Evolutionary conservation across 2,797 vertebrate genomes (phyloP), one percentile per base, ranked within the genome.

Genomic region (Liparis tanakae): DNA sequence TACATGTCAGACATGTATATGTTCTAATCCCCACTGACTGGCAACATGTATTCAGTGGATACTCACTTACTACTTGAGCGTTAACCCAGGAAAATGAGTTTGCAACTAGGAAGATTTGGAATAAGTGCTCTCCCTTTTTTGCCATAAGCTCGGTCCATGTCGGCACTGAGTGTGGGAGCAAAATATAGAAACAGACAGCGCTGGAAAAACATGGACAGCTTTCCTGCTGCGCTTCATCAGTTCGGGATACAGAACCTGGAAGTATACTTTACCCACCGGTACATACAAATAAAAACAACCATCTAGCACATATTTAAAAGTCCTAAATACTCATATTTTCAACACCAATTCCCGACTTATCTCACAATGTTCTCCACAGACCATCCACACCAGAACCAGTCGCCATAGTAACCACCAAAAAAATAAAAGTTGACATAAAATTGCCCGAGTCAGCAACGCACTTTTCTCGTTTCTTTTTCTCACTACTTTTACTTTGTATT

Each of bases 321-420:
- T 33, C 3, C 4, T 6, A 34, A 54, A 17, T 30, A 25, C 3
- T 7, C 36, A 18, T 5, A 13, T 54, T 43, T 50, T 43, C 22
- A 41, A n/a, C n/a, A n/a, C 54, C 36, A 72, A 68, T 60, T 73
- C 46, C 34, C 10, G 22, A 51, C 37, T 69, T 62, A 76, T 43
- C 60, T 70, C 15, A 57, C 39, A 81, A 67, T 68, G 70, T 62
- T 79, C 78, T 72, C 53, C 55, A 72, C 9, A 65, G 46, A 57
- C 46, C 44, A 37, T 62, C 25, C 51, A 70, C 66, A 66, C 43
- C 36, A 36, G 55, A 67, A 68, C 34, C 1, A 1, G 72, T 86
- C 63, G 1, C 76, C 73, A 88, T 86, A 67, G 85, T 63, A 77
- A 87, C 81, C 9, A 53, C 59, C 39, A 34, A 50, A 68, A 22